phyloP scores from a whole-genome alignment of 2,888 invertebrate species.

The Vannuccia rotundouncinata region DNA sequence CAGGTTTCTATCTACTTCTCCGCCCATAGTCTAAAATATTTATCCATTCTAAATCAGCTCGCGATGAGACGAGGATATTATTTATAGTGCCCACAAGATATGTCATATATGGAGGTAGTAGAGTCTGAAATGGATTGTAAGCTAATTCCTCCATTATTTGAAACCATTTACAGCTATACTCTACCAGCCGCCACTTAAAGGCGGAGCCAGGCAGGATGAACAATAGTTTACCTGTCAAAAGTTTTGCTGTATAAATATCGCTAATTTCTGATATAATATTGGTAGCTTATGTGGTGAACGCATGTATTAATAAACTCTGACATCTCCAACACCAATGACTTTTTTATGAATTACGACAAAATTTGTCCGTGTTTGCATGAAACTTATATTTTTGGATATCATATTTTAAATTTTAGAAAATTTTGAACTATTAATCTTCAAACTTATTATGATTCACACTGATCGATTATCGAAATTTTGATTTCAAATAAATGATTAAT shows the following conservation, averaged over 20 bases:
- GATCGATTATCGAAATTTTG: no score
- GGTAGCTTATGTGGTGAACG: neutral
- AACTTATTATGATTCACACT: no score
- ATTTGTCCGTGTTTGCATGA: no score
- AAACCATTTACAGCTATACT: neutral
- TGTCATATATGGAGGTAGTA: no score
- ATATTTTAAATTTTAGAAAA: no score
- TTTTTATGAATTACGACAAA: neutral
- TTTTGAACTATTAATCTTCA: no score
- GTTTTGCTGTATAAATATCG: neutral
- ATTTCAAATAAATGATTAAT: no score
- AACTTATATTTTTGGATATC: no score
- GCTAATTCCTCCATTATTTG: neutral
- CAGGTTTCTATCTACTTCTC: neutral
- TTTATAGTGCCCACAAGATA: no score
- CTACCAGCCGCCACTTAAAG: neutral
- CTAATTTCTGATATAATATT: neutral
- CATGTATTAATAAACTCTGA: neutral
- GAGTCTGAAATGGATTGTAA: neutral
- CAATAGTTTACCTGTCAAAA: neutral
- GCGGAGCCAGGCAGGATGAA: neutral
- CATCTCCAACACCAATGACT: neutral
- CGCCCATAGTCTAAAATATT: no score
- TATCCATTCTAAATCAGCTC: no score
- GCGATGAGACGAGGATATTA: no score